Evolutionary conservation across 2,888 invertebrate species (phyloP), one percentile per base, ranked within the genome.

Genomic region (Hypena proboscidalis): DNA sequence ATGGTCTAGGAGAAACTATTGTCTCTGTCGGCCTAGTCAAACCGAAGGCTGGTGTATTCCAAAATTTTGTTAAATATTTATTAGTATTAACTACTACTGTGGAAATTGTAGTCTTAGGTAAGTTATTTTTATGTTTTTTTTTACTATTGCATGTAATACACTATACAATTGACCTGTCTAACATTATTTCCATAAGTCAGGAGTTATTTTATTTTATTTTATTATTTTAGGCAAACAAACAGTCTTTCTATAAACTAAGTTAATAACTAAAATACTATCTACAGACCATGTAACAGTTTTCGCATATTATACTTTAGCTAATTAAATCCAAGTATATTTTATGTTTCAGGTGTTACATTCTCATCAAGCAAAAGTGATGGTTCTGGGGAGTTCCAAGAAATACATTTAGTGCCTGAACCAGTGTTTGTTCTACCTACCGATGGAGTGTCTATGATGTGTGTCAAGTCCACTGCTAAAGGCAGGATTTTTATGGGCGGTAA

Each of bases 401-500:
- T 99, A 92, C 97, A 98, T 74, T 89, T 99, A 33, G 94, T 99
- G 51, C 97, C 97, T 5, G 98, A 98, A 73, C 98, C 98, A n/a
- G 95, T 99, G 36, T 98, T 98, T 90, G 95, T 96, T 2, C 89
- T 98, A 25, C 95, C 97, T 1, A 97, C 98, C 8, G 99, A 98
- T 85, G 97, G 97, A 59, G 93, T 96, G 11, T 94, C 95, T 34
- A 95, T 98, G 73, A 94, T 95, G 67, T 94, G 95, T 42, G 95
- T 99, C 38, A 93, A 94, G 44, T 96, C 97, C 10, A 96, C 97
- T 2, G 91, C 92, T 7, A 93, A 92, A 66, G 99, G 99, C 0
- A 92, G 99, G 55, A 96, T 99, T 64, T 99, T 99, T 82, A 93
- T 99, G 80, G 98, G 98, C 10, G 98, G 97, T 11, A 96, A 96